Conservation (phyloP, 1,140 invertebrate genomes). For the Alviniconcha marisindica region DNA sequence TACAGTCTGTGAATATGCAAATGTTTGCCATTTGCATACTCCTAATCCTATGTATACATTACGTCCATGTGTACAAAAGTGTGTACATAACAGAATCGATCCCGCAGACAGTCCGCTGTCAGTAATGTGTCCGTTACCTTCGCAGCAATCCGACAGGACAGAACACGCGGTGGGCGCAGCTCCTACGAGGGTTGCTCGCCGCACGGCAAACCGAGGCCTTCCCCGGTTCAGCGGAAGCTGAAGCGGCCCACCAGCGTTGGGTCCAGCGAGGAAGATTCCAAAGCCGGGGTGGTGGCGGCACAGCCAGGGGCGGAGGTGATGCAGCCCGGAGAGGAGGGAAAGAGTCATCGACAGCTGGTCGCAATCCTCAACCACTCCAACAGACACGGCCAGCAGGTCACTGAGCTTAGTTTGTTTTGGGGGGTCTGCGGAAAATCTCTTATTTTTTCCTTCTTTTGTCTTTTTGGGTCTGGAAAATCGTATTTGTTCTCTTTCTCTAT, state of each 20-base stretch:
- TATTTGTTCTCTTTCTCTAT: no score
- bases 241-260: conserved; percentile 36
- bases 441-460: no score
- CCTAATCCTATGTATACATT: no score
- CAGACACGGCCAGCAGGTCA: conserved; percentile 43
- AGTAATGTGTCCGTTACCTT: no score
- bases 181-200: conserved; percentile 83
- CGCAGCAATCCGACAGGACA: conserved; percentile 94
- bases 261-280: not conserved
- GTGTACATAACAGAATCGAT: no score
- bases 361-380: conserved; percentile 63
- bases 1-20: no score
- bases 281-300: not conserved
- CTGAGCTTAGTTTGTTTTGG: not conserved
- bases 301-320: not conserved
- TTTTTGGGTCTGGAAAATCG: no score
- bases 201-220: conserved; percentile 56
- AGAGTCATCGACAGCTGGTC: conserved; percentile 62
- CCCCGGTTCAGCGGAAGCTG: conserved; percentile 49
- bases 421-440: no score
- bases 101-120: no score
- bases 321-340: conserved; percentile 31
- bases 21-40: no score
- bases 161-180: conserved; percentile 94
- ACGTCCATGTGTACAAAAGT: no score